Conservation (phyloP, 1,140 invertebrate species). For the Lordiphosa collinella region DNA sequence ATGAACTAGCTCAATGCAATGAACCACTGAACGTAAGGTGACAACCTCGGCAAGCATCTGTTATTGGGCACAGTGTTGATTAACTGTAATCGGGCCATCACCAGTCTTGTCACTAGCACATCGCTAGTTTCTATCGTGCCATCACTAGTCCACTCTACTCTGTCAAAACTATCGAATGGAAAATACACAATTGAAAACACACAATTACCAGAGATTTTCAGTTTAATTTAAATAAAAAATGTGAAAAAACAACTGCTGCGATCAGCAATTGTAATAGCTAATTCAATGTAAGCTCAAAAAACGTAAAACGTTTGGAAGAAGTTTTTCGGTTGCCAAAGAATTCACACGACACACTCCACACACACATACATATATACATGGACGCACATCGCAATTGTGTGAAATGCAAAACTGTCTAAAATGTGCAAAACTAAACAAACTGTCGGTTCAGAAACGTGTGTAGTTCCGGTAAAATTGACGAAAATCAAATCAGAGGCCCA, state of each 20-base stretch:
- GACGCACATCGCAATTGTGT: conserved; percentile 46
- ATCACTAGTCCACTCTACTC: too few species aligned
- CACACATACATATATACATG: conserved; percentile 31
- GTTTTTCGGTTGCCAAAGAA: conserved; percentile 63
- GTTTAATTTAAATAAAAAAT: conserved; percentile 6
- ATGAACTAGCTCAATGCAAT: too few species aligned
- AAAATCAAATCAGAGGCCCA: conserved; percentile 3
- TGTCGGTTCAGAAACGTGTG: conserved; percentile 15
- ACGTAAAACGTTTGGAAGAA: conserved; percentile 27
- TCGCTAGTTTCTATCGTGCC: too few species aligned
- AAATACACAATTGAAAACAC: conserved; percentile 9
- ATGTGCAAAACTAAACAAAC: conserved; percentile 48
- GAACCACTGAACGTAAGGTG: too few species aligned
- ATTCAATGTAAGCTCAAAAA: conserved; percentile 26
- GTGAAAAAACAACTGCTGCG: too few species aligned
- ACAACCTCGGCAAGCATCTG: too few species aligned
- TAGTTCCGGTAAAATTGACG: conserved; percentile 22
- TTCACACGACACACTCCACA: conserved; percentile 29
- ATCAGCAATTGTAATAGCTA: conserved; percentile 21
- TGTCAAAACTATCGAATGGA: too few species aligned
- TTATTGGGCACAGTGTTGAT: too few species aligned
- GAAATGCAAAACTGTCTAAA: conserved; percentile 65
- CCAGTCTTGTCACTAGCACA: too few species aligned
- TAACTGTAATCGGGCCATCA: too few species aligned
- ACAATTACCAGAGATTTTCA: conserved; percentile 22